A percentile compares a stretch with the other conserved stretches of the same genome.
Conservation (phyloP, 2,113 vertebrate genomes). For the Oophaga pumilio region DNA sequence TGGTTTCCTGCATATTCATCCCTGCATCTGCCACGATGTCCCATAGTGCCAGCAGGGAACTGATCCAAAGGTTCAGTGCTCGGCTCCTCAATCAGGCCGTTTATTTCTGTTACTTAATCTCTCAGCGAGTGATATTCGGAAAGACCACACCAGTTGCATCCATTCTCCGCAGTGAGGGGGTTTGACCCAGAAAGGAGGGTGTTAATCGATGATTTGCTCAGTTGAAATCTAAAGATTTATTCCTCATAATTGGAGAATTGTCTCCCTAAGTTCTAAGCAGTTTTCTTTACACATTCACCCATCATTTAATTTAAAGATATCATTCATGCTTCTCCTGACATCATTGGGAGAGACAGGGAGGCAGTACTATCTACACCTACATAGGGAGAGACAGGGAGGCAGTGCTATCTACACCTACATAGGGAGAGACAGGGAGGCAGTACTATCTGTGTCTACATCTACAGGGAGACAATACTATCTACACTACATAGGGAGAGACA, state of each 20-base stretch:
- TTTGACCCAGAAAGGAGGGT: not conserved
- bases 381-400: not conserved
- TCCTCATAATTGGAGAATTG: not conserved
- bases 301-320: too few species aligned
- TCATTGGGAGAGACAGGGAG: not conserved
- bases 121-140: not conserved
- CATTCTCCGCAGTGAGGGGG: not conserved
- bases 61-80: not conserved
- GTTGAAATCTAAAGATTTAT: not conserved
- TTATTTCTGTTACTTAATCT: not conserved
- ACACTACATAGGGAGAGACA: too few species aligned
- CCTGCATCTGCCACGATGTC: not conserved
- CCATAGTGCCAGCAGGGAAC: not conserved
- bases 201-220: not conserved
- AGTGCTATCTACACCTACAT: not conserved
- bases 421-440: not conserved
- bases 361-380: not conserved
- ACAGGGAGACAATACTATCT: not conserved
- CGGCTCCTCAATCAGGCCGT: not conserved
- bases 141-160: not conserved
- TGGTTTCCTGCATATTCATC: not conserved
- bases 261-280: too few species aligned
- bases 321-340: too few species aligned
- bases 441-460: not conserved
- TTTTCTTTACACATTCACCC: too few species aligned